Base-by-base conservation (phyloP, 2,888 invertebrate genomes). In the Chrysopilus asiliformis region DNA sequence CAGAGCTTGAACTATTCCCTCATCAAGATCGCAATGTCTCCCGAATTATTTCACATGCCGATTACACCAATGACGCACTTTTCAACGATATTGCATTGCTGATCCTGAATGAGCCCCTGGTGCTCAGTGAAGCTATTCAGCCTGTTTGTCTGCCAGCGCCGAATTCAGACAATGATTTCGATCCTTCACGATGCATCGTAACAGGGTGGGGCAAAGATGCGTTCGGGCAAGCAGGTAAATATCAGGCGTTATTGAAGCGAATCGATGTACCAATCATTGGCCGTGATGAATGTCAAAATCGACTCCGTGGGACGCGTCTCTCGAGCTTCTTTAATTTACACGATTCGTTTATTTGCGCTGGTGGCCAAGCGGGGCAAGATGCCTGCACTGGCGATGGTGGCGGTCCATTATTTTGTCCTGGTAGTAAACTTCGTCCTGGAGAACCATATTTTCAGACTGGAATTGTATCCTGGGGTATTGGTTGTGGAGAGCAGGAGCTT, bases 401-500 rank as follows among this genome's bases (percentile, higher is more conserved):
- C 1, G 77, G 80, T 4, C 80, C 84, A 0, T 57, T 85, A 4
- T 77, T 79, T n/a, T 85, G 84, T 47, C 72, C 76, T 0, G 49
- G 48, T 0, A 24, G 45, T 4, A 12, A 7, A 2, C 34, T 48
- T 29, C 56, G 74, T 32, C 56, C 57, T 41, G 70, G 68, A 22
- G 29, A 32, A 19, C 44, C 32, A 6, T 46, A 44, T 29, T 41
- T 35, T 28, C 46, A 46, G 34, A 33, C 39, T 13, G 79, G 79
- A 2, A 76, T 80, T 17, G 81, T 82, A 0, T 72, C 80, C 1
- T 82, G 81, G 81, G 81, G 82, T n/a, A 76, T 82, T 42, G 77
- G 76, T 1, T 82, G 82, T 47, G 80, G 78, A 0, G 56, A 57
- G 4, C 58, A 66, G 34, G 61, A 66, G 9, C 67, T 68, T 10